Base-by-base conservation (phyloP, 2,113 vertebrate genomes). In the Scophthalmus maximus region DNA sequence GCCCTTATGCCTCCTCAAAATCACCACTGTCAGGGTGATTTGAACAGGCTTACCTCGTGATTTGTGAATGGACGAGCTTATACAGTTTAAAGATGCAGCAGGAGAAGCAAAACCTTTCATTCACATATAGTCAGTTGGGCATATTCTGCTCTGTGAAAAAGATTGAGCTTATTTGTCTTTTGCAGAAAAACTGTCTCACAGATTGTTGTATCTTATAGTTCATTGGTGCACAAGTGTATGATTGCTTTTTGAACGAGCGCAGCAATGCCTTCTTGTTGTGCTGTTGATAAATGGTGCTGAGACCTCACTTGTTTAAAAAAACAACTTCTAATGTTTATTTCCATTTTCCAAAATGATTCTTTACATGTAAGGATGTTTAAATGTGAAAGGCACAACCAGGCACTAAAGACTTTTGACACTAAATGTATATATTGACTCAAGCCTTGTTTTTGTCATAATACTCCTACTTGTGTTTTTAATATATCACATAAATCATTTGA, bases 401-500 rank as follows among this genome's bases (percentile, higher is more conserved):
- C 34, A 25, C 25, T 18, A 47, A 2, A 27, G 23, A 36, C 22
- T 27, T 40, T 10, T 59, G 25, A 25, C 25, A 50, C 23, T 11
- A n/a, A 32, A 1, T 3, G 32, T n/a, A 17, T 38, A 50, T 55
- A 23, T 18, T 55, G 25, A 49, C 23, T 62, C n/a, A 8, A 15
- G 8, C 15, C 18, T 56, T 23, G 18, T 30, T 1, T 63, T 17
- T 25, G 46, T 68, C n/a, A 2, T 42, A 32, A 7, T 17, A 26
- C 32, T 25, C 12, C 18, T 26, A n/a, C 51, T 32, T 55, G 3
- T 46, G n/a, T 34, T 61, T 55, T 56, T 42, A 2, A n/a, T 25
- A n/a, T 25, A 20, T 57, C 29, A 23, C 29, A 47, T 55, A 38
- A 61, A 67, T 75, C 18, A 62, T 46, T 26, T 46, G 18, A 46